Evolutionary conservation across 2,113 vertebrate genomes (phyloP), one percentile per base, ranked within the genome.

Genomic region (Catharus fuscescens): DNA sequence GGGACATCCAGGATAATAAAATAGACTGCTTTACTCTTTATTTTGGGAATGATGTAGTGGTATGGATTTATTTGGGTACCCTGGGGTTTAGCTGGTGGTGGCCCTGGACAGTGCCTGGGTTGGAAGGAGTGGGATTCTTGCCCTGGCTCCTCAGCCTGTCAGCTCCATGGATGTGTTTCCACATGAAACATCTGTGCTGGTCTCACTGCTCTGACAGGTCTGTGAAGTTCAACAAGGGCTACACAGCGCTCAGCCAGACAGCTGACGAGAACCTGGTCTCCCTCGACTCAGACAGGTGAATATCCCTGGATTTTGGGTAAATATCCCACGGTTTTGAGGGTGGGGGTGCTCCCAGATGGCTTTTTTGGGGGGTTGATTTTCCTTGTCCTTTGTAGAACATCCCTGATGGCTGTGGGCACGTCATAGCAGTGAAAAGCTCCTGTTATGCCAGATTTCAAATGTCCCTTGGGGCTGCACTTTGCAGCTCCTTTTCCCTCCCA

Each of bases 221-320:
- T 1, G 98, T 99, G 91, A 99, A 99, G 96, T 99, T 98, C 78
- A 99, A 99, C 97, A 99, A 98, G 96, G 99, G 99, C 83, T 99
- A 99, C 45, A 92, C 98, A 0, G 98, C 98, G 1, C 96, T 99
- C 92, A 99, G 98, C 97, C 99, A 99, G 97, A 98, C 96, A 7
- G 97, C 97, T 8, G 99, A 99, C 62, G 99, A 99, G 71, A 98
- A 97, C 61, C 96, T 99, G 93, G 98, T 99, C 73, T 98, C 98
- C 36, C 96, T 99, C 4, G 98, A 99, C 92, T 99, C 99, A 11
- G 99, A 99, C 98, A 99, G 99, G 99, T 99, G 93, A 97, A 42
- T 83, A 56, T 32, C 31, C 42, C 71, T 70, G 94, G 50, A 29
- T 29, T 56, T 32, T n/a, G 50, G 23, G 29, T 8, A 12, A 79